These are phyloP conservation scores for Cyclina sinensis DNA, from an alignment of 1,140 invertebrate genomes.

Conservation along the genomic window DNA sequence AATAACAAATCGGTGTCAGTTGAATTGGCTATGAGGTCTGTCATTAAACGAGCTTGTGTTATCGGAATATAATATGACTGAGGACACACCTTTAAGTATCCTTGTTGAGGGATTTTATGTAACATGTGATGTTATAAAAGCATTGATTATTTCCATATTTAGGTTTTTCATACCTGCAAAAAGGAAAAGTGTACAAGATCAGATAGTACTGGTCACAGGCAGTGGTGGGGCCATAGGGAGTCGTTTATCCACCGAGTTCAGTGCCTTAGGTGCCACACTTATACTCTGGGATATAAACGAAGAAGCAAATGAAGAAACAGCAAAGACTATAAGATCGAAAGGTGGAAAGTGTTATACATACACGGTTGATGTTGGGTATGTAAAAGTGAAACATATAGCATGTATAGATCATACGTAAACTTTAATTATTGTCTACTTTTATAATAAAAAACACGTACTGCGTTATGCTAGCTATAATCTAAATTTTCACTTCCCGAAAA, in stretches of 20 bases:
- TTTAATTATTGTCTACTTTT: no score
- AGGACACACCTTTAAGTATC: constrained; percentile 71
- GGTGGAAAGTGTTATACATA: constrained; percentile 55
- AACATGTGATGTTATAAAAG: constrained; percentile 74
- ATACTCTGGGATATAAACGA: constrained; percentile 88
- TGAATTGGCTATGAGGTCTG: neutral
- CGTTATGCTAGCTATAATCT: no score
- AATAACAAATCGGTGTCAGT: neutral
- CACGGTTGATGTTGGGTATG: constrained; percentile 57
- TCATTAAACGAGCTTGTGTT: neutral
- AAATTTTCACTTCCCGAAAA: no score
- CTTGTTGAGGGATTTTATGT: constrained; percentile 75
- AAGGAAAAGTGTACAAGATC: constrained; percentile 89
- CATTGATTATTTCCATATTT: constrained; percentile 73
- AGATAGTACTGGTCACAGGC: constrained; percentile 96
- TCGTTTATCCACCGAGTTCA: constrained; percentile 92
- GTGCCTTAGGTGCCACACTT: constrained; percentile 92
- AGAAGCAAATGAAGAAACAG: constrained; percentile 41
- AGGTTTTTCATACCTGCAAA: constrained; percentile 76
- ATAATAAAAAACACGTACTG: no score
- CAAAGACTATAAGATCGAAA: neutral
- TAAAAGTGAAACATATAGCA: no score
- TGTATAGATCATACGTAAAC: no score
- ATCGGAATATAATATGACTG: constrained; percentile 15
- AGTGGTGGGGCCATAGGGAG: constrained; percentile 93